A percentile compares a stretch with the other conserved stretches of the same genome.
These are phyloP conservation scores for Hylaeus volcanicus DNA, from an alignment of 1,140 invertebrate genomes.

Conservation along the genomic window DNA sequence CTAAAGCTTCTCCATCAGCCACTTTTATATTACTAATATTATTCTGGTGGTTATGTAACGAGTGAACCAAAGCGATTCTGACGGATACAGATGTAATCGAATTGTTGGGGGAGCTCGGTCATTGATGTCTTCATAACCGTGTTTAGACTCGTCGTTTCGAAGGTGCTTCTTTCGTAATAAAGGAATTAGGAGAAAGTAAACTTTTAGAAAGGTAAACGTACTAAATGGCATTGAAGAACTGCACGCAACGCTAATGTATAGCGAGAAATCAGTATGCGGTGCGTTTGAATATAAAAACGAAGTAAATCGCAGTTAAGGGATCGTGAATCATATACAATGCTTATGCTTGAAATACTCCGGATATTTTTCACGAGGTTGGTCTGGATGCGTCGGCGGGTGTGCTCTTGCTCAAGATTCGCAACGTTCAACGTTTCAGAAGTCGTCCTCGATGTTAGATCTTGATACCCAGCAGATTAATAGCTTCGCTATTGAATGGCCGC, in stretches of 20 bases:
- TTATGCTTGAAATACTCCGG: not conserved
- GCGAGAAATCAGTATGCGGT: not conserved
- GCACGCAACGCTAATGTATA: too few relatives aligned
- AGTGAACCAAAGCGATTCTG: constrained; percentile 1
- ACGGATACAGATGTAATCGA: constrained; percentile 21
- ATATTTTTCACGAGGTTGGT: not conserved
- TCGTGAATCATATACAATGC: not conserved
- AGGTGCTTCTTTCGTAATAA: not conserved
- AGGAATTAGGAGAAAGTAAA: not conserved
- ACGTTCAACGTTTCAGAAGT: constrained; percentile 4
- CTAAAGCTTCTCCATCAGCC: constrained; percentile 58
- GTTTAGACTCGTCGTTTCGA: not conserved
- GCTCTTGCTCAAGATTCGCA: not conserved
- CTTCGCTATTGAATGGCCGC: constrained; percentile 29
- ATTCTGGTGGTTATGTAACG: constrained; percentile 41
- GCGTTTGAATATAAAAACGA: not conserved
- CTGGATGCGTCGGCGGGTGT: not conserved
- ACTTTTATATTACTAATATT: constrained; percentile 54
- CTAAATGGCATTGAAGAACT: too few relatives aligned
- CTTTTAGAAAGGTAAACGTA: too few relatives aligned
- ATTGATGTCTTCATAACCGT: constrained; percentile 20
- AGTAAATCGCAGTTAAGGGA: not conserved
- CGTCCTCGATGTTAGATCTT: constrained; percentile 18
- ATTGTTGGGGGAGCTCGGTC: not conserved
- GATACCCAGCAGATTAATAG: constrained; percentile 36